Conservation (phyloP, 2,888 invertebrate species). For the Pandemis corylana region DNA sequence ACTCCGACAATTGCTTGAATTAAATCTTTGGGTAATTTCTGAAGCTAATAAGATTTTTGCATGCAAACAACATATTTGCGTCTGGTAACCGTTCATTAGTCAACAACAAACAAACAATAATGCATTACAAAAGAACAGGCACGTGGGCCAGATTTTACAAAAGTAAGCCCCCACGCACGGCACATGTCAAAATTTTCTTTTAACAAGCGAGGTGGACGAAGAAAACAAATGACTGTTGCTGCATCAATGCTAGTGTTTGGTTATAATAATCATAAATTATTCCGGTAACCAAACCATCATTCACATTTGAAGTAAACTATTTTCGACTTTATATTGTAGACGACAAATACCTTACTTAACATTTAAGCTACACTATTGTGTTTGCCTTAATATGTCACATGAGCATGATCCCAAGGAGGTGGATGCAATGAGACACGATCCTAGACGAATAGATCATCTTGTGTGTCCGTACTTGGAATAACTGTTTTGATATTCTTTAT, state of each 20-base stretch:
- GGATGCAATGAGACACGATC: conserved; percentile 61
- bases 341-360: conserved; percentile 2
- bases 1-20: conserved; percentile 43
- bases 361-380: conserved; percentile 32
- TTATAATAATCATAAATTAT: conserved; percentile 70
- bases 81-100: conserved; percentile 45
- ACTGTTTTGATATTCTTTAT: conserved; percentile 43
- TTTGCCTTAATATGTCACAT: conserved; percentile 50
- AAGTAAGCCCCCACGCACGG: conserved; percentile 65
- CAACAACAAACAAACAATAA: conserved; percentile 61
- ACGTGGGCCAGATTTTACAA: conserved; percentile 66
- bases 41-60: conserved; percentile 65
- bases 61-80: conserved; percentile 57
- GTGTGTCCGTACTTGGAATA: conserved; percentile 54
- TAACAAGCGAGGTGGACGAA: conserved; percentile 66
- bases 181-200: conserved; percentile 68
- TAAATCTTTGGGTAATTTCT: conserved; percentile 27
- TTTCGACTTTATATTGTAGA: conserved; percentile 32
- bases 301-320: conserved; percentile 32
- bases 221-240: conserved; percentile 71
- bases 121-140: conserved; percentile 71
- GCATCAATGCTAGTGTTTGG: conserved; percentile 61
- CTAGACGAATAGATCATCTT: conserved; percentile 59
- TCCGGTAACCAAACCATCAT: conserved; percentile 45
- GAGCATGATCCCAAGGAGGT: conserved; percentile 50